Percentiles rank a stretch among this genome's conserved stretches.
These are phyloP conservation scores for Laticauda colubrina DNA, from an alignment of 2,113 vertebrate species.

Conservation along the genomic window DNA sequence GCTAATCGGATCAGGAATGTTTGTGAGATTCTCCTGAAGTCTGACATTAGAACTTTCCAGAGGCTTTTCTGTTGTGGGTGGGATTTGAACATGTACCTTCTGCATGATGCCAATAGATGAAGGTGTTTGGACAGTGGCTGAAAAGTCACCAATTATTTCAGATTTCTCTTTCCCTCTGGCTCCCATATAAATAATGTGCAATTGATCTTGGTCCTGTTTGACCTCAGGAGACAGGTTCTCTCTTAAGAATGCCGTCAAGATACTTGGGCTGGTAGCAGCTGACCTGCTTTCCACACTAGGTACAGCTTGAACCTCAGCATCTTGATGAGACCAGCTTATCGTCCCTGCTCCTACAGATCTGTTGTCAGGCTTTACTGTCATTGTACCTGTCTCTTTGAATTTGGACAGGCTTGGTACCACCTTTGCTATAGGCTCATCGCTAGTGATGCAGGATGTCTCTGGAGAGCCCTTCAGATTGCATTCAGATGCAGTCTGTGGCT, in stretches of 20 bases:
- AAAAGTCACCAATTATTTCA: slow-evolving; percentile 30
- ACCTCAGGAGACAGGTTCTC: slow-evolving; percentile 48
- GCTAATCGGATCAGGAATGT: slow-evolving; percentile 45
- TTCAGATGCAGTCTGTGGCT: accelerated
- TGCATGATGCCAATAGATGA: slow-evolving; percentile 16
- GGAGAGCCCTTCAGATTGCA: accelerated
- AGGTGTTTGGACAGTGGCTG: neutral
- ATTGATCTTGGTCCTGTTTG: slow-evolving; percentile 69
- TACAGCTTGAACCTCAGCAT: slow-evolving; percentile 91
- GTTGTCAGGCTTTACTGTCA: slow-evolving; percentile 73
- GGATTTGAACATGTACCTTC: slow-evolving; percentile 44
- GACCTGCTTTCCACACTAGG: slow-evolving; percentile 78
- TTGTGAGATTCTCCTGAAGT: slow-evolving; percentile 13
- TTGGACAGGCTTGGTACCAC: slow-evolving; percentile 35
- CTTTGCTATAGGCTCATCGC: accelerated
- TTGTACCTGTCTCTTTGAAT: slow-evolving; percentile 78
- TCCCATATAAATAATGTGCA: slow-evolving; percentile 71
- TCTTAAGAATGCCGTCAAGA: slow-evolving; percentile 70
- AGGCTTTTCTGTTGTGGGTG: slow-evolving; percentile 44
- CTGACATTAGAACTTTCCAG: slow-evolving; percentile 26
- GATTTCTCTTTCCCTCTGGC: slow-evolving; percentile 27
- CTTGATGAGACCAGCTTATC: slow-evolving; percentile 64
- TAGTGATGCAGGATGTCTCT: accelerated
- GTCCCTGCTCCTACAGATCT: slow-evolving; percentile 33
- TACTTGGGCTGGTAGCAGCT: slow-evolving; percentile 88